Percentiles rank a stretch among this genome's conserved stretches.
Evolutionary conservation across 1,140 invertebrate genomes (phyloP).

Genomic region (Lordiphosa clarofinis): DNA sequence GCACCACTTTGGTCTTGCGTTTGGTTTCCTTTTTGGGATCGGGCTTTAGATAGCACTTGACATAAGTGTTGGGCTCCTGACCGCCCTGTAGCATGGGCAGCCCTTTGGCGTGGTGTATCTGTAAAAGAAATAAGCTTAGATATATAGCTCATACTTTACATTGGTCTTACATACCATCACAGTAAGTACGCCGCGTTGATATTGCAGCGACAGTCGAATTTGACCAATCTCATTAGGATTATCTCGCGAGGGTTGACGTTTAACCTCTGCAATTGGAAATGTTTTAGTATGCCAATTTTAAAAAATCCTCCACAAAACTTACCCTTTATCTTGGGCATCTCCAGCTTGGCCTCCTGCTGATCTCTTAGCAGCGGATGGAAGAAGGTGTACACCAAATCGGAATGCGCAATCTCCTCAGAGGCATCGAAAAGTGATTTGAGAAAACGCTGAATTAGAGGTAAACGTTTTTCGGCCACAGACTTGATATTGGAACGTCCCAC

Average conservation of each 20-base stretch:
- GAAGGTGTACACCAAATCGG: conserved; percentile 98
- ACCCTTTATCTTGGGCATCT: conserved; percentile 81
- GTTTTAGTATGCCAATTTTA: neutral
- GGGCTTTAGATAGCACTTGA: conserved; percentile 94
- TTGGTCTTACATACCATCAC: conserved; percentile 85
- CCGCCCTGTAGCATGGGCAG: conserved; percentile 86
- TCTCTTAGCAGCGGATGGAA: conserved; percentile 97
- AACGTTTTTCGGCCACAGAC: conserved; percentile 94
- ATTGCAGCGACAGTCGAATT: conserved; percentile 90
- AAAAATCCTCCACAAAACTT: neutral
- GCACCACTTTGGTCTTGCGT: conserved; percentile 95
- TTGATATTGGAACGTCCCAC: conserved; percentile 96
- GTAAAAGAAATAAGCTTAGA: too few species aligned
- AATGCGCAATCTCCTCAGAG: conserved; percentile 96
- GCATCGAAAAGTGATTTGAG: conserved; percentile 91
- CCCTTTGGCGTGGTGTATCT: conserved; percentile 89
- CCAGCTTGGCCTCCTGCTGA: conserved; percentile 88
- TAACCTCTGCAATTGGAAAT: conserved; percentile 45
- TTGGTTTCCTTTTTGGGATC: conserved; percentile 95
- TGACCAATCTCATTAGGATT: conserved; percentile 81
- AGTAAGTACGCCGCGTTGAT: conserved; percentile 87
- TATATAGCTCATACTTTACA: neutral
- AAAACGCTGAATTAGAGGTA: conserved; percentile 92
- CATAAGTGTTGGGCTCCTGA: conserved; percentile 92
- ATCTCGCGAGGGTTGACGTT: conserved; percentile 59